Evolutionary conservation across 2,113 vertebrate genomes (phyloP), one percentile per base, ranked within the genome.

Genomic region (Odocoileus hemionus): DNA sequence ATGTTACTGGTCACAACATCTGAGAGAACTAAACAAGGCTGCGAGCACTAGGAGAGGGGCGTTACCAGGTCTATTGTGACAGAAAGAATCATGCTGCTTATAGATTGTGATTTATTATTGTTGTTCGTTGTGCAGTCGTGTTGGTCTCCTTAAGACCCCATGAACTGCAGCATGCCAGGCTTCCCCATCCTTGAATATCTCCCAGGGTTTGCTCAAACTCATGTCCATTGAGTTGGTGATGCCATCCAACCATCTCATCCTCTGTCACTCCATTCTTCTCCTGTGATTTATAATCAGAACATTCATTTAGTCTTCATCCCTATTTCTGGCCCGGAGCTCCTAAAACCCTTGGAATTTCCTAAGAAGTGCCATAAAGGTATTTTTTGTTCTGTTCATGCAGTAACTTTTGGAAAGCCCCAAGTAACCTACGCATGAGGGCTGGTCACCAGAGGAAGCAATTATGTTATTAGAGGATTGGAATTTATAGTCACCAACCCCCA

Each of bases 51-150:
- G 54, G 54, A 85, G 19, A 33, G 7, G 50, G 50, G 3, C 12
- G 8, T 89, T 23, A 57, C 28, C 10, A 1, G 76, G 16, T 10
- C 25, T 55, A 52, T 23, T 86, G 43, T 79, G 3, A 9, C 13
- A 26, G 26, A 17, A n/a, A 60, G 45, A 78, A 79, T 94, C 43
- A 7, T 78, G 11, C 13, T 4, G 0, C 67, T 45, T 39, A 15
- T 57, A 21, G 45, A 74, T 9, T 74, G 36, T 14, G 23, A 43
- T 43, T 25, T 43, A 70, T 21, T 55, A 9, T 43, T 76, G 19
- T 36, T 70, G 70, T 76, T 43, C 12, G 0, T 76, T 26, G 12
- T 6, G 14, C 12, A 26, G 36, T 43, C 6, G 0, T 43, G 36
- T 70, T 39, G 67, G 67, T 14, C 36, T 26, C 36, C 43, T 76